phyloP scores from a whole-genome alignment of 2,888 invertebrate genomes.

The Xestia xanthographa region DNA sequence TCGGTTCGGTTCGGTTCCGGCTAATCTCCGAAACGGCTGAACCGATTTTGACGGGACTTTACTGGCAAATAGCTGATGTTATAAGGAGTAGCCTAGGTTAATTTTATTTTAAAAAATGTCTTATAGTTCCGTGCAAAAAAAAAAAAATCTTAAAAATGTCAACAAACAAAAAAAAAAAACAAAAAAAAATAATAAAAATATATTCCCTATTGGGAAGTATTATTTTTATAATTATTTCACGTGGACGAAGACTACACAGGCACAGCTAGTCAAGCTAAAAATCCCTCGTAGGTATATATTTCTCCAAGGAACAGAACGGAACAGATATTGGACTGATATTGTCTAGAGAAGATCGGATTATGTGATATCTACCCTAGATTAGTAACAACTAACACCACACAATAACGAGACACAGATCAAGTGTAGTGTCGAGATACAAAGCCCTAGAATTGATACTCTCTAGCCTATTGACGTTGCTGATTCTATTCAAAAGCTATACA shows the following conservation, averaged over 20 bases:
- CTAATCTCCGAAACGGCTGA: no score
- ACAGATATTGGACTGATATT: not conserved
- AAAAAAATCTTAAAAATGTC: no score
- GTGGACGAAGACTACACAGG: no score
- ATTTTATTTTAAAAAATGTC: not conserved
- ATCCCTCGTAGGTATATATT: not conserved
- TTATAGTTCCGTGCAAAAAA: no score
- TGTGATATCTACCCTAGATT: not conserved
- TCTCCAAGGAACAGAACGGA: no score
- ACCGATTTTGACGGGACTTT: not conserved
- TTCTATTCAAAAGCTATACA: conserved; percentile 11
- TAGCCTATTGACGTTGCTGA: conserved; percentile 9
- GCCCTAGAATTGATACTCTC: conserved; percentile 16
- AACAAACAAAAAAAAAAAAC: no score
- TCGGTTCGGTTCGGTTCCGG: no score
- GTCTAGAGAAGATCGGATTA: conserved; percentile 1
- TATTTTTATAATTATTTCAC: no score
- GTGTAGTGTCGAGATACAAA: conserved; percentile 10
- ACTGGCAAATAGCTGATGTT: not conserved
- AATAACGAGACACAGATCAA: conserved; percentile 2
- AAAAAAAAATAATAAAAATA: no score
- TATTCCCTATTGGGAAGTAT: no score
- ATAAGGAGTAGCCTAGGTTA: not conserved
- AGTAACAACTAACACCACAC: not conserved
- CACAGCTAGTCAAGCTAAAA: no score